Base-by-base conservation (phyloP, 2,113 vertebrate genomes). In the rat (Rattus norvegicus) region DNA sequence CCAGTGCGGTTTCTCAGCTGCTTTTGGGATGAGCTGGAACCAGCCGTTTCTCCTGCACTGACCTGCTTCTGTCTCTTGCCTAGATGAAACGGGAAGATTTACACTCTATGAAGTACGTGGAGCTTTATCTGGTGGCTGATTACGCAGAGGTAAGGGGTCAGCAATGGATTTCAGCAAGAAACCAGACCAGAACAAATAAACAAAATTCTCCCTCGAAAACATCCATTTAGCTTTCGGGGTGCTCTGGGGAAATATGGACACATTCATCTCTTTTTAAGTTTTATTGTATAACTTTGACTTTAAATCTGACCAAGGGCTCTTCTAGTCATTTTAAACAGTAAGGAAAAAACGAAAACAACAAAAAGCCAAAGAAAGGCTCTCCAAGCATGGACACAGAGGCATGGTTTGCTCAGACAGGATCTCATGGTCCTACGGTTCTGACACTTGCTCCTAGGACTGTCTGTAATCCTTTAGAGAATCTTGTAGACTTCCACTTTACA, bases 51-150 rank as follows among this genome's bases (percentile, higher is more conserved):
- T 88, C 4, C 7, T 59, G 93, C 12, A n/a, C 90, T 86, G 59
- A 97, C 65, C 17, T 72, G 76, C 84, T 49, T 89, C 0, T 95
- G 30, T 96, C 89, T 85, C 61, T 87, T 92, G 52, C 92, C 59
- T 95, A 99, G 99, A 98, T 98, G 83, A 99, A 98, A 98, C 99
- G 99, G 92, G 99, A 99, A 30, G 96, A 99, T 95, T 98, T 98
- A 72, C 98, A 99, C 95, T 98, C 98, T 93, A 99, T 98, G 47
- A 99, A 99, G 98, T 99, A 99, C 0, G 99, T 99, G 93, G 99
- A 99, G 95, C 99, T 99, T 92, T 99, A 99, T 97, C 96, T 99
- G 0, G 99, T 99, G 91, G 99, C 99, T 76, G 99, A 99, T 98
- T 99, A 99, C 47, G 98, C 99, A 9, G 99, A 99, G 99, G 99